A percentile compares a stretch with the other conserved stretches of the same genome.
Evolutionary conservation across 2,113 vertebrate genomes (phyloP).

Genomic region (Oryzias curvinotus): DNA sequence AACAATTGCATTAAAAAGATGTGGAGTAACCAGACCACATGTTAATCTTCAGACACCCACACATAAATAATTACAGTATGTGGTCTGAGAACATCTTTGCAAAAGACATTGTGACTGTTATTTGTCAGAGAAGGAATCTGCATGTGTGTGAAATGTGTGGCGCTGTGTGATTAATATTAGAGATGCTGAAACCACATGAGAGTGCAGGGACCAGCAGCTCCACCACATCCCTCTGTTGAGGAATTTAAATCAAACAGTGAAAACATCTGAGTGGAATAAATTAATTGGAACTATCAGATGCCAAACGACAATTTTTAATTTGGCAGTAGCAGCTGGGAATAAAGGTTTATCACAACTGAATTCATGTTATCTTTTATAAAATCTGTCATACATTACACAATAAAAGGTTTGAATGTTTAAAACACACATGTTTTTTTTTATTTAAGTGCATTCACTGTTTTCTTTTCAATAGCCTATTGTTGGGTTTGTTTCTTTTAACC

Average conservation of each 20-base stretch:
- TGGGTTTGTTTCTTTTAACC: too few relatives aligned
- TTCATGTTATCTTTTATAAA: too few relatives aligned
- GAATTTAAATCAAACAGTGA: not conserved
- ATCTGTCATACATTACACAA: too few relatives aligned
- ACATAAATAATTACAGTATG: constrained; percentile 7
- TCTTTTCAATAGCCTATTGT: too few relatives aligned
- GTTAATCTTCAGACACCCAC: constrained; percentile 1
- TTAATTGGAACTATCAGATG: not conserved
- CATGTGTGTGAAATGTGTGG: constrained; percentile 31
- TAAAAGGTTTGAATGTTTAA: too few relatives aligned
- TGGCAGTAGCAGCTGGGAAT: too few relatives aligned
- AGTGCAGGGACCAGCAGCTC: constrained; percentile 28
- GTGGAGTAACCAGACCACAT: constrained; percentile 16
- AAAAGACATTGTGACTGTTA: constrained; percentile 10
- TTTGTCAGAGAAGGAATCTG: constrained; percentile 35
- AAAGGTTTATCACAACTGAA: too few relatives aligned
- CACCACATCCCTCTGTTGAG: constrained; percentile 18
- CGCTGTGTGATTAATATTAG: constrained; percentile 1
- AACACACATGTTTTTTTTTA: too few relatives aligned
- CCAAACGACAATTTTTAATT: too few relatives aligned
- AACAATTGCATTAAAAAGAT: constrained; percentile 5
- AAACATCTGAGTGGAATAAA: not conserved
- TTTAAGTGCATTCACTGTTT: too few relatives aligned
- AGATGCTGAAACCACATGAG: constrained; percentile 37
- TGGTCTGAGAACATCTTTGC: constrained; percentile 44